A percentile compares a stretch with the other conserved stretches of the same genome.
These are phyloP conservation scores for Rousettus leschenaultii DNA, from an alignment of 2,113 vertebrate species.

Conservation along the genomic window DNA sequence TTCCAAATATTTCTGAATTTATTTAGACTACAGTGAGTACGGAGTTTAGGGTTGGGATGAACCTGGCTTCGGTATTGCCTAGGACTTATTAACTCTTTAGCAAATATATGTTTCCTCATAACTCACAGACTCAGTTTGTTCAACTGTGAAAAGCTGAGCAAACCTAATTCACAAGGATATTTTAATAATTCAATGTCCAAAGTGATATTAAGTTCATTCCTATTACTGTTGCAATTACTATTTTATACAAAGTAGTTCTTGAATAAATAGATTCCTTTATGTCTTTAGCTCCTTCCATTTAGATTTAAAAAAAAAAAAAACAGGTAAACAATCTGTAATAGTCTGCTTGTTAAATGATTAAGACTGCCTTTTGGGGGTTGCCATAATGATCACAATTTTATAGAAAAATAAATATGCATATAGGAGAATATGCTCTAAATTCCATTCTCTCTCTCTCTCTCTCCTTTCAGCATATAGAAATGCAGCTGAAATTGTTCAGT, in stretches of 20 bases:
- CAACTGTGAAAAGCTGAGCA: neutral
- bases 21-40: neutral
- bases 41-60: neutral
- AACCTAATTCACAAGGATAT: neutral
- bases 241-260: neutral
- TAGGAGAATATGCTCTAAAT: neutral
- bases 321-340: neutral
- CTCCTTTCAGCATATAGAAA: slow-evolving; percentile 92
- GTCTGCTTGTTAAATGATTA: neutral
- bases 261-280: neutral
- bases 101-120: neutral
- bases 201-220: neutral
- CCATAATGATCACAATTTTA: neutral
- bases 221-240: neutral
- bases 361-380: neutral
- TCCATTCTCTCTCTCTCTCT: neutral
- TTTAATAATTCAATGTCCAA: neutral
- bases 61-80: neutral
- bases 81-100: neutral
- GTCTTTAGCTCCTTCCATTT: neutral
- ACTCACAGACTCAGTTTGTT: neutral
- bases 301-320: neutral
- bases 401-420: neutral
- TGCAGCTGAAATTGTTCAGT: slow-evolving; percentile 93
- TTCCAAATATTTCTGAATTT: neutral